Evolutionary conservation across 1,140 invertebrate genomes (phyloP).

Genomic region (Nasonia giraulti): DNA sequence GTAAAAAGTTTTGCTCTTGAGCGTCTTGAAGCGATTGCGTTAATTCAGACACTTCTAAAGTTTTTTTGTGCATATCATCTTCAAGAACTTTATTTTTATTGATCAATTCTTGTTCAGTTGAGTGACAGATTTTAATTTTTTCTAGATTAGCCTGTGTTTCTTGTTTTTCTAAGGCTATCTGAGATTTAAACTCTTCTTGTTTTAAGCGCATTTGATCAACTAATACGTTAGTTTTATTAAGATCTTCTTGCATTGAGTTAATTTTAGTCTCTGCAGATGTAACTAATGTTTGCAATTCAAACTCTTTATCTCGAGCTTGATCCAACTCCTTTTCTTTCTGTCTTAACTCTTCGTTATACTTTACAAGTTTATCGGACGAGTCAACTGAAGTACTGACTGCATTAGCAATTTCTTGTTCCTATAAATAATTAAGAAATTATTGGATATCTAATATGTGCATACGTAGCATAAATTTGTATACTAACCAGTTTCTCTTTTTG

Average conservation of each 20-base stretch:
- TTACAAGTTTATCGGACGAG: constrained; percentile 73
- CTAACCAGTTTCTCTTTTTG: constrained; percentile 73
- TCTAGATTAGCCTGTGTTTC: constrained; percentile 55
- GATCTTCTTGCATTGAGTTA: constrained; percentile 51
- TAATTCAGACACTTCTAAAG: constrained; percentile 54
- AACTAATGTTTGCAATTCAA: constrained; percentile 71
- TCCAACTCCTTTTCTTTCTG: constrained; percentile 74
- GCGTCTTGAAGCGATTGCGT: constrained; percentile 60
- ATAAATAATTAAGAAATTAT: constrained; percentile 46
- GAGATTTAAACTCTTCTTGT: constrained; percentile 55
- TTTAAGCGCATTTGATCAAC: constrained; percentile 55
- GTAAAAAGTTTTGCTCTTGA: constrained; percentile 69
- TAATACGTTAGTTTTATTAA: constrained; percentile 54
- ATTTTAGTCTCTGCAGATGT: constrained; percentile 62
- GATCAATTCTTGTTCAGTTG: constrained; percentile 54
- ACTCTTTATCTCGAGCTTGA: constrained; percentile 71
- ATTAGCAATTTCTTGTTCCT: constrained; percentile 70
- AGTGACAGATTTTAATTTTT: constrained; percentile 54
- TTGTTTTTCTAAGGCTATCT: constrained; percentile 57
- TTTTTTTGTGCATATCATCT: constrained; percentile 53
- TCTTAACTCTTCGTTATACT: constrained; percentile 73
- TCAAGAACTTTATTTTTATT: constrained; percentile 57
- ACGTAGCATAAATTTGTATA: constrained; percentile 37
- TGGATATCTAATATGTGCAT: constrained; percentile 2
- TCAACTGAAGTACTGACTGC: constrained; percentile 68